A percentile compares a stretch with the other conserved stretches of the same genome.
Conservation (phyloP, 2,797 vertebrate genomes). For the Danio aesculapii region DNA sequence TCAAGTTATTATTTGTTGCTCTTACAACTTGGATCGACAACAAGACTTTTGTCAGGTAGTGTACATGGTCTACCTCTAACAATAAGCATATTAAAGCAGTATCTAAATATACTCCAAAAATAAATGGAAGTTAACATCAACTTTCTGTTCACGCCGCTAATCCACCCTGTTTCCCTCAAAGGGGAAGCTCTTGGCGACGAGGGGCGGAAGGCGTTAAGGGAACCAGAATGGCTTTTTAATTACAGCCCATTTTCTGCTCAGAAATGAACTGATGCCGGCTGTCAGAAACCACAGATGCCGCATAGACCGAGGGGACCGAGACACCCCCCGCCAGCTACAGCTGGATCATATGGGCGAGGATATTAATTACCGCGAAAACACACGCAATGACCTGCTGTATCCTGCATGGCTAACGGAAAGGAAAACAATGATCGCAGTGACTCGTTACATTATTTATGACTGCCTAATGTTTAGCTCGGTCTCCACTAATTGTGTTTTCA, state of each 20-base stretch:
- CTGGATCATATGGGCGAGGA: conserved; percentile 39
- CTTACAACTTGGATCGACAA: too few relatives aligned
- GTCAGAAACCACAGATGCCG: conserved; percentile 54
- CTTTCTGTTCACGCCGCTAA: neutral
- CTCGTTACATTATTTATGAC: conserved; percentile 32
- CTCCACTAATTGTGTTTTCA: conserved; percentile 39
- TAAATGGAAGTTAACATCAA: neutral
- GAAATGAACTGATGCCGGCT: conserved; percentile 51
- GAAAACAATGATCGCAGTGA: conserved; percentile 41
- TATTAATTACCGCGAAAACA: conserved; percentile 57
- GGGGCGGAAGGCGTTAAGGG: conserved; percentile 31
- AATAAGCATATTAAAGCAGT: conserved; percentile 2
- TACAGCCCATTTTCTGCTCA: conserved; percentile 44
- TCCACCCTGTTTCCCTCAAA: neutral
- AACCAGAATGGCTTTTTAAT: conserved; percentile 63
- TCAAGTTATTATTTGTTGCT: too few relatives aligned
- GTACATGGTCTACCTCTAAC: neutral
- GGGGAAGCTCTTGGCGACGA: conserved; percentile 20
- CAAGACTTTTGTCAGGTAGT: too few relatives aligned
- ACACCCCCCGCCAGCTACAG: conserved; percentile 39
- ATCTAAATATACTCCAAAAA: neutral
- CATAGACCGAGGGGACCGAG: conserved; percentile 14
- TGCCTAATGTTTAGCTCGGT: neutral
- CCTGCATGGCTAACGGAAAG: conserved; percentile 22
- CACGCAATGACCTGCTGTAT: conserved; percentile 32